Evolutionary conservation across 2,888 invertebrate species (phyloP).

Genomic region (Chymomyza procnemis): DNA sequence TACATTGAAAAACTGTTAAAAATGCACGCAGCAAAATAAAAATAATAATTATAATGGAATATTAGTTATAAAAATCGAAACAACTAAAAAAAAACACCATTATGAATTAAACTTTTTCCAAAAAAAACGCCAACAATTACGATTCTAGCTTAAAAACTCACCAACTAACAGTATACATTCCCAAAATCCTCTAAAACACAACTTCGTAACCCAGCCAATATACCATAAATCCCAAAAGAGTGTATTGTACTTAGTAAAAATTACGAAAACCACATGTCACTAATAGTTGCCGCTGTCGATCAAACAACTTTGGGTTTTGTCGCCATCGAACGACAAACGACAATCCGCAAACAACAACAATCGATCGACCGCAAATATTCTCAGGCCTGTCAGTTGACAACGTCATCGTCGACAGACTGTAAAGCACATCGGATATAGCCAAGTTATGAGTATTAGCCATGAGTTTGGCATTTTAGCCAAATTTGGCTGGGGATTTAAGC

Average conservation of each 20-base stretch:
- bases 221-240: background rate
- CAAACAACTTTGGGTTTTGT: background rate
- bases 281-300: conserved; percentile 38
- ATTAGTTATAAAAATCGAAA: no score
- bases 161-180: no score
- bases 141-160: no score
- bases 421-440: conserved; percentile 27
- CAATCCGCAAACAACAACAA: background rate
- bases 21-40: no score
- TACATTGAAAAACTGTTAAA: no score
- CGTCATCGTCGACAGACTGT: conserved; percentile 28
- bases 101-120: no score
- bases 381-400: conserved; percentile 62
- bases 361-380: conserved; percentile 52
- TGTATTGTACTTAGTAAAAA: conserved; percentile 6
- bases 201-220: background rate
- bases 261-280: conserved; percentile 39
- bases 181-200: background rate
- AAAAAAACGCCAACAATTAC: no score
- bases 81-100: no score
- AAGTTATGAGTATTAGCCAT: conserved; percentile 68
- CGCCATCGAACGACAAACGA: background rate
- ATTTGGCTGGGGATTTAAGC: conserved; percentile 61
- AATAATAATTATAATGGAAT: no score
- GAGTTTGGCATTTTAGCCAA: conserved; percentile 69